A percentile compares a stretch with the other conserved stretches of the same genome.
These are phyloP conservation scores for Sebastes kiyomatsui DNA, from an alignment of 2,797 vertebrate genomes.

Conservation along the genomic window DNA sequence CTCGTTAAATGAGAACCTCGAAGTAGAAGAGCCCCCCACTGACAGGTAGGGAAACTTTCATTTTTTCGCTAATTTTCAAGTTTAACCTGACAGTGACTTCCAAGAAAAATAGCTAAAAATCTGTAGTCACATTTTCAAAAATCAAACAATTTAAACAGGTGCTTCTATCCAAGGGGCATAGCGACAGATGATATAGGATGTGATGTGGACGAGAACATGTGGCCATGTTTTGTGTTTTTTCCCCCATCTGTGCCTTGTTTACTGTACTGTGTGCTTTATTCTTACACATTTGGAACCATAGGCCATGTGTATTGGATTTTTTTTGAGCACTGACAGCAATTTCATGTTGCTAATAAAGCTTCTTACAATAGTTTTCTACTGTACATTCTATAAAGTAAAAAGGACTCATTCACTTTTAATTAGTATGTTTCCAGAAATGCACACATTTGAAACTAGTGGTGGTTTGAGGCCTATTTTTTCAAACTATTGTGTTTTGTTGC, in stretches of 20 bases:
- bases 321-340: too few species aligned
- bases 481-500: too few species aligned
- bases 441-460: too few species aligned
- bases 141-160: neutral
- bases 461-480: too few species aligned
- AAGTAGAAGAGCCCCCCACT: constrained; percentile 22
- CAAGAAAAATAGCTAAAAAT: neutral
- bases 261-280: too few species aligned
- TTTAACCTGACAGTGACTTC: neutral
- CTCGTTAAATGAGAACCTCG: constrained; percentile 41
- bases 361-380: neutral
- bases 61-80: constrained; percentile 4
- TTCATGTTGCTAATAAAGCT: too few species aligned
- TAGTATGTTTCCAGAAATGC: neutral
- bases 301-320: too few species aligned
- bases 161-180: neutral
- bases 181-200: neutral
- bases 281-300: neutral
- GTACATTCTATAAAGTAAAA: neutral
- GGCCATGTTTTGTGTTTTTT: too few species aligned
- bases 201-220: neutral
- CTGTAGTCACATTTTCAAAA: too few species aligned
- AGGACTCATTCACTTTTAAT: neutral
- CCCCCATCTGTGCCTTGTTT: too few species aligned
- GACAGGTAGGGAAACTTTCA: constrained; percentile 29